Percentiles rank a stretch among this genome's conserved stretches.
Conservation (phyloP, 2,888 invertebrate species). For the Baronia brevicornis region DNA sequence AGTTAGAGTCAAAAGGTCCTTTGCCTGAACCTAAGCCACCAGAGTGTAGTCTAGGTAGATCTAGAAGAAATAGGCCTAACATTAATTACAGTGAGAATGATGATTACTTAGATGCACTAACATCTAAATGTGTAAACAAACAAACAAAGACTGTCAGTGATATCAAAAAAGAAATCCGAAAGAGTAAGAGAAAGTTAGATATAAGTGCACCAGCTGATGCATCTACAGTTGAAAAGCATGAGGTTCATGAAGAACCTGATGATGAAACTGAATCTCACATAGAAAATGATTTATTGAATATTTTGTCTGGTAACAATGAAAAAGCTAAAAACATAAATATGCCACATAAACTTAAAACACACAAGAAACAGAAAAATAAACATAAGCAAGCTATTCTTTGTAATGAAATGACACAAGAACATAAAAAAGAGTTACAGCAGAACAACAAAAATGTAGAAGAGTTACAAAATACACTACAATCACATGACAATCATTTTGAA, state of each 20-base stretch:
- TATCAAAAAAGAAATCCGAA: conserved; percentile 58
- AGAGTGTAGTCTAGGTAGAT: conserved; percentile 50
- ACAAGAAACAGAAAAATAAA: conserved; percentile 53
- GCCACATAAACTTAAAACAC: conserved; percentile 34
- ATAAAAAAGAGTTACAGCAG: conserved; percentile 13
- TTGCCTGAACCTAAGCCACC: conserved; percentile 62
- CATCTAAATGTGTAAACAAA: conserved; percentile 52
- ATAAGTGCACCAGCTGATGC: conserved; percentile 28
- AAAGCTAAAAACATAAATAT: conserved; percentile 35
- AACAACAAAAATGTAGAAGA: conserved; percentile 10
- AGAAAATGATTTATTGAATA: conserved; percentile 53
- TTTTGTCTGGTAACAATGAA: conserved; percentile 43
- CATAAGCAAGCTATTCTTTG: conserved; percentile 32
- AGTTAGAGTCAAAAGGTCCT: conserved; percentile 49
- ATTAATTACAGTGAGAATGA: conserved; percentile 76
- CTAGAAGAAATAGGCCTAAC: conserved; percentile 64
- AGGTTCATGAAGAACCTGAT: conserved; percentile 34
- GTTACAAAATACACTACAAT: conserved; percentile 1
- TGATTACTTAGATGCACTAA: conserved; percentile 66
- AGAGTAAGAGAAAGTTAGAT: conserved; percentile 53
- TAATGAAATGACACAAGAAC: conserved; percentile 20
- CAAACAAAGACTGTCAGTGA: conserved; percentile 58
- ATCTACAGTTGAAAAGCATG: conserved; percentile 22
- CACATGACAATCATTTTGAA: conserved; percentile 17
- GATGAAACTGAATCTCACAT: conserved; percentile 38